Base-by-base conservation (phyloP, 2,797 vertebrate species). In the Erithacus rubecula region DNA sequence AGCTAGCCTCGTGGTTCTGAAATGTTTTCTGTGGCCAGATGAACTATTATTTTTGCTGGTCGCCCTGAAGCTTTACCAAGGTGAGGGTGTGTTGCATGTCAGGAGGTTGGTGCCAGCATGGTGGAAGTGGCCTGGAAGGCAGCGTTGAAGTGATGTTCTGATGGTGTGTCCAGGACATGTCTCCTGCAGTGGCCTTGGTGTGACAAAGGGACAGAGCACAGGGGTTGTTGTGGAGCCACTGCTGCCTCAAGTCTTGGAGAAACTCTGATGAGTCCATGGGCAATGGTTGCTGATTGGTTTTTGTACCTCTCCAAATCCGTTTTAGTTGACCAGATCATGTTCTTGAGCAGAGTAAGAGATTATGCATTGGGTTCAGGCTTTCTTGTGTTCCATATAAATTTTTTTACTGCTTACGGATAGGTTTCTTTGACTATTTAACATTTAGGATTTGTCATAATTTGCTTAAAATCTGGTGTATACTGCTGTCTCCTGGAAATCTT, bases 141-240 rank as follows among this genome's bases (percentile, higher is more conserved):
- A 53, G 20, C 4, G 2, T 15, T 47, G 75, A 44, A 65, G 30
- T 41, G 15, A 13, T 63, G 12, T 41, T 11, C 39, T 82, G n/a
- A 11, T 70, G 43, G 19, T 26, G 4, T 5, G 39, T 52, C 39
- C 15, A 16, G 56, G 37, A 24, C 18, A 2, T 5, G 13, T 59
- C 17, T 3, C 22, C 6, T 5, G 1, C 2, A 7, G 0, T 0
- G 18, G 12, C 11, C 7, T 15, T 11, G 5, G 1, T 64, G 26
- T 0, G 10, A 5, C 2, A 3, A 10, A 44, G 5, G 15, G 16
- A 17, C 0, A 4, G 5, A 19, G 18, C 18, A 43, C 18, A 43
- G 43, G 43, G 43, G 19, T 32, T 36, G 26, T 19, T 58, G 15
- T 47, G 47, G 34, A 79, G 14, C 15, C 6, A 6, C 26, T 89